Conservation (phyloP, 2,113 vertebrate genomes). For the Gyps fulvus region DNA sequence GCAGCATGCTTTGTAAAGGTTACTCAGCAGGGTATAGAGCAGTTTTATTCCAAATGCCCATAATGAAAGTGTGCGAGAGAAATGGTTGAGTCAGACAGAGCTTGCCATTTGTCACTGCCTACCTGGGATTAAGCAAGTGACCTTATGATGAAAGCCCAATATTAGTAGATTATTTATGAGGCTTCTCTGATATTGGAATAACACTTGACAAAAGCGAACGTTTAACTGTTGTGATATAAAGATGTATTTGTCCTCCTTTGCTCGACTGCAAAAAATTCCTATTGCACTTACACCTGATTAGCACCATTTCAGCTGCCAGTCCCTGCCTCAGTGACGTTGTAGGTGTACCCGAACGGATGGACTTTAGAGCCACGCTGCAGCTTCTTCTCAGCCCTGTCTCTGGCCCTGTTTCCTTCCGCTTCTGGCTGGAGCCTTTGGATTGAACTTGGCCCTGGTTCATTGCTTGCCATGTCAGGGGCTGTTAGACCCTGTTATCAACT, state of each 20-base stretch:
- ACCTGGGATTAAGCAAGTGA: neutral
- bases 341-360: neutral
- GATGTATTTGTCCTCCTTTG: neutral
- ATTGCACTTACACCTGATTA: neutral
- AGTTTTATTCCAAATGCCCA: neutral
- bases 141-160: neutral
- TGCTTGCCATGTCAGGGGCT: neutral
- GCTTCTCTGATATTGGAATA: neutral
- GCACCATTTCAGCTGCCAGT: neutral
- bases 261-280: neutral
- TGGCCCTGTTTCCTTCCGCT: neutral
- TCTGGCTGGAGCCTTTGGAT: neutral
- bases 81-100: conserved; percentile 14
- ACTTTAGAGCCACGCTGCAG: neutral
- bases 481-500: neutral
- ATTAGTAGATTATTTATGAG: neutral
- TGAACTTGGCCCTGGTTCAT: neutral
- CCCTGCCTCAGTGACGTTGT: neutral
- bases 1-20: neutral
- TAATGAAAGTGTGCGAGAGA: neutral
- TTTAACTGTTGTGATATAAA: neutral
- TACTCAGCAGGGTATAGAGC: neutral
- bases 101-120: neutral
- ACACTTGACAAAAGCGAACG: neutral
- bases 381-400: neutral